Conservation (phyloP, 2,888 invertebrate species). For the Escarpia spicata region DNA sequence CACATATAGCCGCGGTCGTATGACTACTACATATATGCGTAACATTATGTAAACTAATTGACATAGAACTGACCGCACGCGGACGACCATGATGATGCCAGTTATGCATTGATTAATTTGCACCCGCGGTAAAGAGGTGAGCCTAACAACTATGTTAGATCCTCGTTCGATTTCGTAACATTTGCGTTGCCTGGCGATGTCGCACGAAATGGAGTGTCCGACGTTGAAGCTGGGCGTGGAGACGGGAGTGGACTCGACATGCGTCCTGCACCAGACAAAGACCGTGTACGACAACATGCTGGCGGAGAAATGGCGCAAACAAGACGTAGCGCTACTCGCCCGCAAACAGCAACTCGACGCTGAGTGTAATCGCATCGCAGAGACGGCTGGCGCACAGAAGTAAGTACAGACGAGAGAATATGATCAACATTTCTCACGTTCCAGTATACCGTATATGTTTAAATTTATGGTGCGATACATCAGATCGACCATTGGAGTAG, state of each 20-base stretch:
- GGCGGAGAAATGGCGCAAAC: background rate
- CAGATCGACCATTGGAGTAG: no score
- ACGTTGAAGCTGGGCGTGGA: background rate
- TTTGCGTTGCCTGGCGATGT: background rate
- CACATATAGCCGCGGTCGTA: background rate
- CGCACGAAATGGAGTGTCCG: background rate
- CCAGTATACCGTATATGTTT: background rate
- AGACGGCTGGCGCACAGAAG: background rate
- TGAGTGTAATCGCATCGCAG: background rate
- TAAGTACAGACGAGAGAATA: background rate
- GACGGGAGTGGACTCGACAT: background rate
- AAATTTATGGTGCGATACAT: no score
- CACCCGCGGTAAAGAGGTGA: background rate
- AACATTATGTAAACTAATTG: background rate
- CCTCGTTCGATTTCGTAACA: background rate
- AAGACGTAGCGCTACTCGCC: background rate
- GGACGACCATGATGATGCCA: background rate
- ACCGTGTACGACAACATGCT: background rate
- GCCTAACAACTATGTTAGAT: background rate
- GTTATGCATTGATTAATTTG: background rate
- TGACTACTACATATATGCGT: background rate
- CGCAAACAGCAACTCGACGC: background rate
- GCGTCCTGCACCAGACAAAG: background rate
- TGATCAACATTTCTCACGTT: background rate
- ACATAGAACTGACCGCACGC: background rate